These are phyloP conservation scores for Vanessa atalanta DNA, from an alignment of 1,140 invertebrate species.

Conservation along the genomic window DNA sequence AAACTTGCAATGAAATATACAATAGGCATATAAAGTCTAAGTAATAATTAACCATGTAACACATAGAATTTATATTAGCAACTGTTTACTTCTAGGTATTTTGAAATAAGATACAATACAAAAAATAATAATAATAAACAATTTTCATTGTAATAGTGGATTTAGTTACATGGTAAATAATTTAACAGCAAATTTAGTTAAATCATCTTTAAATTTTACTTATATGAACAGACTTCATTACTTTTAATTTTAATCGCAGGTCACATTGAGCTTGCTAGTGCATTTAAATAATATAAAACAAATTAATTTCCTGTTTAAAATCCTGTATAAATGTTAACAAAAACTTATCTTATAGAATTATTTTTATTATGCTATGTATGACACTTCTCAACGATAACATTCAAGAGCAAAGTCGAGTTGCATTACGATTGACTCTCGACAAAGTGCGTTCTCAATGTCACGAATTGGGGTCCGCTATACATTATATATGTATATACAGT, in stretches of 20 bases:
- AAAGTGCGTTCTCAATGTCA: constrained; percentile 68
- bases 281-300: constrained; percentile 6
- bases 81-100: background rate
- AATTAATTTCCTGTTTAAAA: background rate
- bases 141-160: background rate
- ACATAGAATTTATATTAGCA: background rate
- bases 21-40: background rate
- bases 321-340: background rate
- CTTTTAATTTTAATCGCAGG: background rate
- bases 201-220: background rate
- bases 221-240: background rate
- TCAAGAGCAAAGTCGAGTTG: background rate
- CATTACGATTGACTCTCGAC: constrained; percentile 16
- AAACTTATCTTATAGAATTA: constrained; percentile 4
- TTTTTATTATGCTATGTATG: constrained; percentile 3
- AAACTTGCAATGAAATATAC: background rate
- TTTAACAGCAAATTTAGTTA: background rate
- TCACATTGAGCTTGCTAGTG: constrained; percentile 10
- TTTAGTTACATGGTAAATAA: background rate
- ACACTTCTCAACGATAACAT: background rate
- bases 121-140: background rate
- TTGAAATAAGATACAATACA: background rate
- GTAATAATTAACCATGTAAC: background rate
- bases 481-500: constrained; percentile 55
- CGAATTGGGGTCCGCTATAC: constrained; percentile 62